Percentiles rank a stretch among this genome's conserved stretches.
Conservation (phyloP, 2,888 invertebrate genomes). For the Zele albiditarsus region DNA sequence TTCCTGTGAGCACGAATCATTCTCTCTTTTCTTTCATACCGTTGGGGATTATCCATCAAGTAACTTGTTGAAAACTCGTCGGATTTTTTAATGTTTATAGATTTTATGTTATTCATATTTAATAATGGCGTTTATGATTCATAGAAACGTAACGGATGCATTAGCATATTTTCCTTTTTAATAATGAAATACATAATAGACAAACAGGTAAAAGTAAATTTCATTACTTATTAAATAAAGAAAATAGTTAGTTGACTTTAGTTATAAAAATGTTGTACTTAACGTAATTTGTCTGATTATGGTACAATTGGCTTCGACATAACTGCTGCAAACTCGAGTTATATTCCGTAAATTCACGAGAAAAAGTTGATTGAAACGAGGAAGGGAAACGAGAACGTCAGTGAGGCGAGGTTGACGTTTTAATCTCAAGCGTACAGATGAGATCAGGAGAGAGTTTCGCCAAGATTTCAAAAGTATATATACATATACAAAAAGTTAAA, state of each 20-base stretch:
- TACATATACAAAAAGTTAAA: slow-evolving; percentile 26
- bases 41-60: not conserved
- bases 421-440: slow-evolving; percentile 71
- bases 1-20: slow-evolving; percentile 21
- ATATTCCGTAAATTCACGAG: not conserved
- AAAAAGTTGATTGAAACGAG: slow-evolving; percentile 29
- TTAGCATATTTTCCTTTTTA: not conserved
- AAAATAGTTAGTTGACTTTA: not conserved
- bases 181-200: not conserved
- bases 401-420: slow-evolving; percentile 67
- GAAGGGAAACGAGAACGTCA: slow-evolving; percentile 32
- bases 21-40: not conserved
- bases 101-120: not conserved
- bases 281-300: not conserved
- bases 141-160: not conserved
- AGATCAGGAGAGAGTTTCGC: slow-evolving; percentile 57
- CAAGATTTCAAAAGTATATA: slow-evolving; percentile 44
- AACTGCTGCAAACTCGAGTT: not conserved
- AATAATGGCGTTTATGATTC: not conserved
- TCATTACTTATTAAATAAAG: not conserved
- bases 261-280: not conserved
- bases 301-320: slow-evolving; percentile 6
- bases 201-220: slow-evolving; percentile 4
- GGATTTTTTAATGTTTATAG: not conserved
- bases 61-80: not conserved